Evolutionary conservation across 2,888 invertebrate species (phyloP).

Genomic region (Mythimna impura): DNA sequence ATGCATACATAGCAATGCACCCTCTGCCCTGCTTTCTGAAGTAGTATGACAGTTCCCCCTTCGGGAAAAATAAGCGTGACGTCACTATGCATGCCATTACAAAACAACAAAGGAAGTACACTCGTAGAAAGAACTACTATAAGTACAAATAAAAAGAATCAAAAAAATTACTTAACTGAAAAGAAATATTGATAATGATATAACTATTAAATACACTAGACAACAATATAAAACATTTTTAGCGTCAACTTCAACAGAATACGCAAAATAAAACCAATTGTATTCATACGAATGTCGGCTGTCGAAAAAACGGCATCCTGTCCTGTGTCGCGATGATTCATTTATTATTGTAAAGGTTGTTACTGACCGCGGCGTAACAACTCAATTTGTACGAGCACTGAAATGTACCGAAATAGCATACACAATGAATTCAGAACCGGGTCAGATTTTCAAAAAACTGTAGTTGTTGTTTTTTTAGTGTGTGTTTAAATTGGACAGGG

Average conservation of each 20-base stretch:
- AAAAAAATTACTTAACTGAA: too few relatives aligned
- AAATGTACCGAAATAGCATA: constrained; percentile 62
- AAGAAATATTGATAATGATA: too few relatives aligned
- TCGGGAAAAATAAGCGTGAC: neutral
- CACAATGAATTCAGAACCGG: constrained; percentile 56
- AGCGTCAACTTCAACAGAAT: constrained; percentile 51
- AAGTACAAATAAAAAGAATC: too few relatives aligned
- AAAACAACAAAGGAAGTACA: neutral
- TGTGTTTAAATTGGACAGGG: constrained; percentile 16
- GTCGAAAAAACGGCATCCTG: constrained; percentile 55
- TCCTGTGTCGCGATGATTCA: constrained; percentile 59
- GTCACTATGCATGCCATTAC: neutral
- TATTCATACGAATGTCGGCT: constrained; percentile 49
- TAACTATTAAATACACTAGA: too few relatives aligned
- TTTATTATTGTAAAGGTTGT: constrained; percentile 66
- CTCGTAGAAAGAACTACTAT: too few relatives aligned
- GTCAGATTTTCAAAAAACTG: constrained; percentile 47
- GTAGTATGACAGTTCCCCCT: neutral
- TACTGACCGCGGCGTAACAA: constrained; percentile 59
- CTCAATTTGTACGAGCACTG: constrained; percentile 62
- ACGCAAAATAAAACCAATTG: constrained; percentile 59
- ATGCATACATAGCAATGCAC: constrained; percentile 27
- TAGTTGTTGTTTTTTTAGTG: constrained; percentile 25
- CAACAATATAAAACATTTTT: constrained; percentile 27
- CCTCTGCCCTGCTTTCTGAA: constrained; percentile 19